phyloP scores from a whole-genome alignment of 2,888 invertebrate species.

The Coronaproctus castanopsis region DNA sequence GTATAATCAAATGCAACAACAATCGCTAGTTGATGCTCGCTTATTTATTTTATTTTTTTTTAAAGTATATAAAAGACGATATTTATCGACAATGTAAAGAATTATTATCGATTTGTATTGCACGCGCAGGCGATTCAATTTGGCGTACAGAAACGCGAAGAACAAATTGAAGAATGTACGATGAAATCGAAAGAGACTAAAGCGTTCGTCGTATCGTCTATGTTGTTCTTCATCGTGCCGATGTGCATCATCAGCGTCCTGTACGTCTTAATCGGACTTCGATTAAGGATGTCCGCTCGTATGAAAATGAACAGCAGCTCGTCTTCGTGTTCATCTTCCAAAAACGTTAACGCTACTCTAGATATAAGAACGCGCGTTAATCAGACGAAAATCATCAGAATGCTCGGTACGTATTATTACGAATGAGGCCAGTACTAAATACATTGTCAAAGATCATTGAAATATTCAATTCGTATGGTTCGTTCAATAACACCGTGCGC shows the following conservation, averaged over 20 bases:
- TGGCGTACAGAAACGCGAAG: constrained; percentile 22
- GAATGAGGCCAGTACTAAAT: too few relatives aligned
- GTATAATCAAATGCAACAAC: too few relatives aligned
- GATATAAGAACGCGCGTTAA: constrained; percentile 16
- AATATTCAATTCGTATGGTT: too few relatives aligned
- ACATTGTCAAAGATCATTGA: too few relatives aligned
- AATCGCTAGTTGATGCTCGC: too few relatives aligned
- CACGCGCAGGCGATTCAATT: constrained; percentile 28
- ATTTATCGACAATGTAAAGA: too few relatives aligned
- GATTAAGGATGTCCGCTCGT: constrained; percentile 29
- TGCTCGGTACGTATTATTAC: constrained; percentile 45
- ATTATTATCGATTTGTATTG: too few relatives aligned
- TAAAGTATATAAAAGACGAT: too few relatives aligned
- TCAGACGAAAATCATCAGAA: constrained; percentile 49
- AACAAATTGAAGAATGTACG: constrained; percentile 26
- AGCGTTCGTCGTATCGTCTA: constrained; percentile 37
- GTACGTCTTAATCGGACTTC: constrained; percentile 33
- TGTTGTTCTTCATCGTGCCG: constrained; percentile 39
- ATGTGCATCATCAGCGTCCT: constrained; percentile 38
- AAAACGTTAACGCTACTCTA: constrained; percentile 14
- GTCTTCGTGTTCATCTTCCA: too few relatives aligned
- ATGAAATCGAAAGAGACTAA: constrained; percentile 25
- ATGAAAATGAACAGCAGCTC: constrained; percentile 16
- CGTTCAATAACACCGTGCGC: too few relatives aligned
- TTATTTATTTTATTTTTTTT: too few relatives aligned